phyloP scores from a whole-genome alignment of 2,888 invertebrate genomes.

The Tortrix viridana region DNA sequence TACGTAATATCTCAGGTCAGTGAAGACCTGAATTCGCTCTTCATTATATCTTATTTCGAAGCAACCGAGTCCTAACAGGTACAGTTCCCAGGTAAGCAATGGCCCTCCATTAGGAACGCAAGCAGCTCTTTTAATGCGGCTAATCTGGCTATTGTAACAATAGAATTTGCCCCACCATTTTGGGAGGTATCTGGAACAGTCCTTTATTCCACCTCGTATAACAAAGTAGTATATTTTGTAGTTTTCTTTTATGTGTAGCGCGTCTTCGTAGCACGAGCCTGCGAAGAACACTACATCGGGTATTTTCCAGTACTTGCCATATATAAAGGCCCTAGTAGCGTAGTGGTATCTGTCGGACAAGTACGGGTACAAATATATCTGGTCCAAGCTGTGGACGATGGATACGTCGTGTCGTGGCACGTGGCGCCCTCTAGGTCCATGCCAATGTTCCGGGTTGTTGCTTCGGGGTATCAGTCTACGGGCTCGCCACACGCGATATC shows the following conservation, averaged over 20 bases:
- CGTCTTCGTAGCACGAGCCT: slow-evolving; percentile 16
- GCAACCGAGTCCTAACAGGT: slow-evolving; percentile 54
- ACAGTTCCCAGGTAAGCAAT: slow-evolving; percentile 38
- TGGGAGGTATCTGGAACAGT: slow-evolving; percentile 19
- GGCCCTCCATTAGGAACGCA: slow-evolving; percentile 61
- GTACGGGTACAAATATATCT: slow-evolving; percentile 40
- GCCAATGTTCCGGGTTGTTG: slow-evolving; percentile 61
- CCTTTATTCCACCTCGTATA: neutral
- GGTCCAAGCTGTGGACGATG: slow-evolving; percentile 25
- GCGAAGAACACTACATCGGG: slow-evolving; percentile 29
- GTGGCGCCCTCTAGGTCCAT: slow-evolving; percentile 59
- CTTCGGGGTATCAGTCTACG: slow-evolving; percentile 55
- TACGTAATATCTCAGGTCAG: slow-evolving; percentile 41
- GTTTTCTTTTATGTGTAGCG: slow-evolving; percentile 17
- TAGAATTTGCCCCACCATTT: slow-evolving; percentile 33
- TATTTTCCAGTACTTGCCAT: slow-evolving; percentile 11
- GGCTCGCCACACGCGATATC: slow-evolving; percentile 52
- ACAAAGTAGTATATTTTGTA: slow-evolving; percentile 20
- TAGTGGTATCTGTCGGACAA: slow-evolving; percentile 43
- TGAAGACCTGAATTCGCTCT: slow-evolving; percentile 44
- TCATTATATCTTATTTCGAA: slow-evolving; percentile 66
- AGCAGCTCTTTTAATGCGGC: slow-evolving; percentile 22
- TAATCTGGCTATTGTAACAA: no score
- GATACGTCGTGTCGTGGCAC: slow-evolving; percentile 23
- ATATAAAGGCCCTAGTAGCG: slow-evolving; percentile 44